These are phyloP conservation scores for Ecliptopera silaceata DNA, from an alignment of 2,888 invertebrate genomes.

Conservation along the genomic window DNA sequence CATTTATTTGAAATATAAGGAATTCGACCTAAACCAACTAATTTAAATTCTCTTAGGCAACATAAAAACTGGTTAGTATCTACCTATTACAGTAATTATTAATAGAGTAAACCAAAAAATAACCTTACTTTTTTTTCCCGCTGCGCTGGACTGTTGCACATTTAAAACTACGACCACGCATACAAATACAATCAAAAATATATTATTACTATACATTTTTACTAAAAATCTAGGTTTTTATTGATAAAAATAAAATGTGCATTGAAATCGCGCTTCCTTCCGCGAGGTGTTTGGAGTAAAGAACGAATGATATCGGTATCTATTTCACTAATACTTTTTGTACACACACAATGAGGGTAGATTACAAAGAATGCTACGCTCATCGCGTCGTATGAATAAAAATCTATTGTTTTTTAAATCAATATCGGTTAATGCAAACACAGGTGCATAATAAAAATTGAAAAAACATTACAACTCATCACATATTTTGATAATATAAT, in stretches of 20 bases:
- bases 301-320: slow-evolving; percentile 7
- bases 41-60: neutral
- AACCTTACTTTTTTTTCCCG: slow-evolving; percentile 20
- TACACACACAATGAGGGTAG: slow-evolving; percentile 20
- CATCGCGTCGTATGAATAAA: neutral
- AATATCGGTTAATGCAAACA: too few species aligned
- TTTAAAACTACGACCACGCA: slow-evolving; percentile 16
- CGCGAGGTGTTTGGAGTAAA: slow-evolving; percentile 2
- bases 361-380: neutral
- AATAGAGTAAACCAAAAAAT: neutral
- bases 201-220: slow-evolving; percentile 21
- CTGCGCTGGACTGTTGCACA: slow-evolving; percentile 3
- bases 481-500: too few species aligned
- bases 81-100: neutral
- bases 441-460: too few species aligned
- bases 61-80: neutral
- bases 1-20: too few species aligned
- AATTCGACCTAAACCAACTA: too few species aligned
- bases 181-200: slow-evolving; percentile 17
- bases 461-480: too few species aligned
- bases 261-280: slow-evolving; percentile 5
- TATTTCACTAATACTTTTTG: neutral
- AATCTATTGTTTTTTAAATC: too few species aligned
- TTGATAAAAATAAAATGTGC: neutral
- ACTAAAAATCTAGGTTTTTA: neutral